phyloP scores from a whole-genome alignment of 2,113 vertebrate genomes.

The Procavia capensis region DNA sequence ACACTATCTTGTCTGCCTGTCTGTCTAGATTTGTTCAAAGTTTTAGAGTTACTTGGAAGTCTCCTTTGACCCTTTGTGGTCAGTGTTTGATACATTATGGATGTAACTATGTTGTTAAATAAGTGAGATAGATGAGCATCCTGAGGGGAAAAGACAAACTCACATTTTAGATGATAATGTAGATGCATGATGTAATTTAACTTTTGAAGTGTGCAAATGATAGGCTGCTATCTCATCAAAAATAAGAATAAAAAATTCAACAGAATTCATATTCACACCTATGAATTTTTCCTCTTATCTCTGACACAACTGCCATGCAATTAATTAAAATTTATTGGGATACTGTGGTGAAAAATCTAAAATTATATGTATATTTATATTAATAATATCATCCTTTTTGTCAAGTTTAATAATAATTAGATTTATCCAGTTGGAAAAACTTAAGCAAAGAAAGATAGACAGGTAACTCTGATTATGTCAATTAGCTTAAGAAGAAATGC shows the following conservation, averaged over 20 bases:
- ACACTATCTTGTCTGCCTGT: neutral
- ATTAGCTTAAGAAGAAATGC: slow-evolving; percentile 79
- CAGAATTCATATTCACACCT: neutral
- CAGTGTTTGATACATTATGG: slow-evolving; percentile 18
- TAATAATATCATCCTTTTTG: slow-evolving; percentile 84
- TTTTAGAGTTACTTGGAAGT: neutral
- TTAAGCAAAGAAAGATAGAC: slow-evolving; percentile 84
- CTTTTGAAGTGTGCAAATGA: slow-evolving; percentile 66
- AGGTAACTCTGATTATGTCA: slow-evolving; percentile 81
- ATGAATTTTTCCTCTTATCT: slow-evolving; percentile 36
- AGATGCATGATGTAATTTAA: slow-evolving; percentile 68
- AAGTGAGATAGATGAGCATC: neutral
- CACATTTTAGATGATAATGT: slow-evolving; percentile 54
- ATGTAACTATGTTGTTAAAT: neutral
- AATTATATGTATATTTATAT: slow-evolving; percentile 81
- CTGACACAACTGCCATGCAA: slow-evolving; percentile 68
- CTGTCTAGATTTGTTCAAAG: neutral
- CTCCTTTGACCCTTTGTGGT: neutral
- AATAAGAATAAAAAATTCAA: slow-evolving; percentile 68
- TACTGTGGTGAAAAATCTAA: slow-evolving; percentile 80
- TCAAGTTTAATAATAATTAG: slow-evolving; percentile 80
- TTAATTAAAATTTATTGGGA: slow-evolving; percentile 83
- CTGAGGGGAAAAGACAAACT: neutral
- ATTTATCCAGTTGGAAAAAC: slow-evolving; percentile 85
- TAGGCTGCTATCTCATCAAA: slow-evolving; percentile 46